Evolutionary conservation across 2,888 invertebrate genomes (phyloP), one percentile per base, ranked within the genome.

Genomic region (Cabera pusaria): DNA sequence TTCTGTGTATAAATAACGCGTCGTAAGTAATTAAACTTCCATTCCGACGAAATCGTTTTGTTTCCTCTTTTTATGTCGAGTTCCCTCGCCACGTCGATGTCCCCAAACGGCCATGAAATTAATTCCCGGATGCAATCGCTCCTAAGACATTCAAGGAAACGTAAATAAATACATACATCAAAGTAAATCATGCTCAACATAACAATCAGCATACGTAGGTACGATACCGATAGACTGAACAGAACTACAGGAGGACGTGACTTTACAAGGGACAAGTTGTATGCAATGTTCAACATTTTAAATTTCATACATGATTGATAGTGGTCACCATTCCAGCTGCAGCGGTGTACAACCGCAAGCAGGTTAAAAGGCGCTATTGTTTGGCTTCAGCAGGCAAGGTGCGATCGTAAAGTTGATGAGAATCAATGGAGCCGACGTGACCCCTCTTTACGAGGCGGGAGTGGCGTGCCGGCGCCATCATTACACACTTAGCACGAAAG

Each of bases 391-490:
- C 12, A 33, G 26, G 28, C 21, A 35, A 35, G 26, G 40, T 41
- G 39, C 34, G 32, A 32, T 45, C 38, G 40, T 52, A 39, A 46
- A 50, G 36, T 44, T 39, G 38, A 49, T 49, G 42, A 36, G 35
- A 44, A 44, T 38, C 48, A 39, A 46, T 49, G 32, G 31, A 40
- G 29, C 25, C 35, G 41, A 42, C 40, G 47, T 40, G 47, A 37
- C 50, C 47, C 46, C 28, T 40, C 26, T 48, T 48, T 50, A 42
- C 44, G 39, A 43, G 37, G 38, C 39, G 43, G 44, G 53, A 32
- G 46, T 50, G 50, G 44, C 38, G 23, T 27, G 38, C 26, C n/a
- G n/a, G n/a, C 31, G 32, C 28, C 25, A 16, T 32, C 32, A 29
- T 35, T 26, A 42, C 43, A 50, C 35, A 43, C 39, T 43, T 39